These are phyloP conservation scores for Lathronympha strigana DNA, from an alignment of 2,888 invertebrate species.

Conservation along the genomic window DNA sequence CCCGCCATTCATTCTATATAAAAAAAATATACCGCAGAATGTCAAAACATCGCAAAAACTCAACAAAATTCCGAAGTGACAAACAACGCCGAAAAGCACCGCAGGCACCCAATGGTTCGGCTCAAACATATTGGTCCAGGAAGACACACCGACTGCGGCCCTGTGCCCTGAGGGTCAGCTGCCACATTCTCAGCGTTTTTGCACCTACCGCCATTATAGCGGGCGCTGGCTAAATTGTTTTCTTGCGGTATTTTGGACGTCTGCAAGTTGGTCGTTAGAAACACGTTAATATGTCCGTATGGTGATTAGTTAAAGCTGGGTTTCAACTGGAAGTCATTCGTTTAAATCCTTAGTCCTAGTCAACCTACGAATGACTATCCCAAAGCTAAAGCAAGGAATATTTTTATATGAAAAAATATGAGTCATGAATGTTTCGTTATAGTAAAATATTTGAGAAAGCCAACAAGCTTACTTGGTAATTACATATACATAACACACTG, in stretches of 20 bases:
- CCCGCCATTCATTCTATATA: too few relatives aligned
- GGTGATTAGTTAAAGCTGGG: constrained; percentile 32
- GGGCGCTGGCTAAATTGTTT: constrained; percentile 71
- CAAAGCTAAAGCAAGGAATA: too few relatives aligned
- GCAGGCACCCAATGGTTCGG: background rate
- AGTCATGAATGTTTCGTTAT: too few relatives aligned
- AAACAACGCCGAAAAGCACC: background rate
- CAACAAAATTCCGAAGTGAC: background rate
- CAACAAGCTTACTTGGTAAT: too few relatives aligned
- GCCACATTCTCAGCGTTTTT: constrained; percentile 77
- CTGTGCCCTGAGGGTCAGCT: constrained; percentile 69
- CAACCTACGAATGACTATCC: too few relatives aligned
- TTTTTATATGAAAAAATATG: too few relatives aligned
- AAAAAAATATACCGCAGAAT: too few relatives aligned
- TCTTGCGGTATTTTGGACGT: constrained; percentile 64
- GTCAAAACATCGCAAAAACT: too few relatives aligned
- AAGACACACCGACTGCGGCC: constrained; percentile 51
- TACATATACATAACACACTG: too few relatives aligned
- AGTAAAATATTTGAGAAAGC: too few relatives aligned
- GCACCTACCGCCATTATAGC: constrained; percentile 54
- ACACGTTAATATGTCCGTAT: constrained; percentile 34
- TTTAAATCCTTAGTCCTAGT: background rate
- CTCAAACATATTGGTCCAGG: constrained; percentile 24
- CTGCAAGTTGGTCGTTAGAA: constrained; percentile 45
- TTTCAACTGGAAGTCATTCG: background rate